These are phyloP conservation scores for Intellagama lesueurii DNA, from an alignment of 2,797 vertebrate species.

Conservation along the genomic window DNA sequence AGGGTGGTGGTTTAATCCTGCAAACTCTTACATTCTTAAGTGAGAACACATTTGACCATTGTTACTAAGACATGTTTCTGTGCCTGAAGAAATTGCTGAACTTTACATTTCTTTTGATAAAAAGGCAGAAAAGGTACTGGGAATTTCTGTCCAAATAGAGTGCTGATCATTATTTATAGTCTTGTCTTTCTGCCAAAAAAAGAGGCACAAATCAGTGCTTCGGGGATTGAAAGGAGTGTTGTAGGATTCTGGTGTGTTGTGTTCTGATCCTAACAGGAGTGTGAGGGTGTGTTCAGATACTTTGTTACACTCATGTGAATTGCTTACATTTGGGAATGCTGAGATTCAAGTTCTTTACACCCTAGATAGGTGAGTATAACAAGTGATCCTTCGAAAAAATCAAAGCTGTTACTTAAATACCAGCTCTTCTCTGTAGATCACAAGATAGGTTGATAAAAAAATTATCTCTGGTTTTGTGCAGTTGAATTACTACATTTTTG, in stretches of 20 bases:
- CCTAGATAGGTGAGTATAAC: neutral
- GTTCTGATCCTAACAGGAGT: neutral
- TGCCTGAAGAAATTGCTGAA: neutral
- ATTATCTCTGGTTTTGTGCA: neutral
- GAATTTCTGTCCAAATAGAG: neutral
- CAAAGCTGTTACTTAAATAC: neutral
- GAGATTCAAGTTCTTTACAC: neutral
- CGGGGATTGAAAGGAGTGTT: neutral
- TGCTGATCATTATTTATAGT: neutral
- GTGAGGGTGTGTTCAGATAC: neutral
- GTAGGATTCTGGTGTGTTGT: neutral
- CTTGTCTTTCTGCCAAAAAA: neutral
- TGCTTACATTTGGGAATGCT: neutral
- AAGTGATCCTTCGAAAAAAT: neutral
- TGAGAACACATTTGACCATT: neutral
- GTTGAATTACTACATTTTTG: conserved; percentile 9
- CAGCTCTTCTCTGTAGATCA: neutral
- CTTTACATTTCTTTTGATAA: neutral
- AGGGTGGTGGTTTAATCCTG: neutral
- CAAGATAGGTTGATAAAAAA: neutral
- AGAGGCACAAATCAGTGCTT: neutral
- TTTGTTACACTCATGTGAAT: neutral
- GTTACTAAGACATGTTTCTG: neutral
- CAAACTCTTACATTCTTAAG: neutral
- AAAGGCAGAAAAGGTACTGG: neutral